Evolutionary conservation across 1,140 invertebrate species (phyloP), one percentile per base, ranked within the genome.

Genomic region (Tenebrio molitor): DNA sequence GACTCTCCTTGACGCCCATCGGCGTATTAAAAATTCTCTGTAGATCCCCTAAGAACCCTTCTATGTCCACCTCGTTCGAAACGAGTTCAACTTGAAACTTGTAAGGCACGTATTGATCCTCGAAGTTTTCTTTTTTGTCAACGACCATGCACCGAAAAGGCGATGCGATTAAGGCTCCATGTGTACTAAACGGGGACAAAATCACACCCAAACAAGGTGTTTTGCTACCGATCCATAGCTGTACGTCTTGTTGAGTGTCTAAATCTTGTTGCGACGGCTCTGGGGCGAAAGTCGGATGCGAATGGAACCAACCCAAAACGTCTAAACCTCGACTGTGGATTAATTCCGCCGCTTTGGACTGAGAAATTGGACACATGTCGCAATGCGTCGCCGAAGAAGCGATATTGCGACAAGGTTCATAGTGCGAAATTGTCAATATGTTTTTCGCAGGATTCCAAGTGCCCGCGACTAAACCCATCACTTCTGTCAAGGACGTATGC

Each of bases 401-500:
- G 14, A 85, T 79, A 81, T 84, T 90, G 77, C 78, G 85, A 83
- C 85, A 90, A 15, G 88, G 84, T 75, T 86, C 86, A 80, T 90
- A 85, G 74, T 84, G 79, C 64, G 78, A 79, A 77, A 89, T 84
- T n/a, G 80, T 77, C 21, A 87, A 76, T 33, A 77, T 81, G 65
- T 75, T 77, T 25, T 62, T 63, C 23, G 73, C 41, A 8, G 81
- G 71, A 8, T 81, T 74, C 80, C 83, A 83, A 67, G 79, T 82
- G 1, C 91, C 91, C 15, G 90, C 92, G 34, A 91, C 78, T 68
- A 93, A 85, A 14, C 92, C 92, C 86, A 92, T 92, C 15, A 93
- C 90, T 84, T 93, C 92, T 1, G 86, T 88, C 34, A 84, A 81
- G 6, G 87, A 89, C 21, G 87, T 84, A 81, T 92, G 91, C 53